These are phyloP conservation scores for Littorina saxatilis DNA, from an alignment of 1,140 invertebrate genomes.

Conservation along the genomic window DNA sequence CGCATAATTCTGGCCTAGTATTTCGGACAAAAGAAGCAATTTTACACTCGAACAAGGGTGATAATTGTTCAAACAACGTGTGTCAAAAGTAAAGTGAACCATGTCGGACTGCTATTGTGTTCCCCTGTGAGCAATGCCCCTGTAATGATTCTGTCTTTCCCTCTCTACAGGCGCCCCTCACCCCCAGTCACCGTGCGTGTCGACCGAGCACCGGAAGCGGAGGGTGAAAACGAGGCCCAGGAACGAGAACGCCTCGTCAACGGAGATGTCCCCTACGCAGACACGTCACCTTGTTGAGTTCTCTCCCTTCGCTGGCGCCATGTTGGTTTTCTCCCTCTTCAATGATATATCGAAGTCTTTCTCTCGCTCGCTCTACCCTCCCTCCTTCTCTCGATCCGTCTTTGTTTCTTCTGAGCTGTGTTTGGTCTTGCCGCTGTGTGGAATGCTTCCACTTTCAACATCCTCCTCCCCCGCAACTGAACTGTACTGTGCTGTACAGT, in stretches of 20 bases:
- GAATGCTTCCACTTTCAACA: no score
- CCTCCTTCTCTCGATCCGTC: not conserved
- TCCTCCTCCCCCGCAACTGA: not conserved
- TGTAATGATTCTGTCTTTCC: not conserved
- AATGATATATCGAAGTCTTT: not conserved
- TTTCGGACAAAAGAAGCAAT: no score
- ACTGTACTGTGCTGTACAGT: no score
- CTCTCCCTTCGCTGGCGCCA: not conserved
- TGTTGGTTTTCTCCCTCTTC: not conserved
- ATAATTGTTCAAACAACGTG: no score
- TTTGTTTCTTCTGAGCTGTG: no score
- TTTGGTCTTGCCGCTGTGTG: no score
- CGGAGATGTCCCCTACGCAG: conserved; percentile 5
- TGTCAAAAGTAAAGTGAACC: no score
- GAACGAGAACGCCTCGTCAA: conserved; percentile 19
- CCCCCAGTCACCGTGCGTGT: conserved; percentile 11
- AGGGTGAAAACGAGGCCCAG: conserved; percentile 12
- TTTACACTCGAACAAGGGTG: no score
- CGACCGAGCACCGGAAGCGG: not conserved
- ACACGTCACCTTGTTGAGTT: not conserved
- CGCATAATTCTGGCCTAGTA: no score
- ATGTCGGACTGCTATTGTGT: no score
- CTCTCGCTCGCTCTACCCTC: not conserved
- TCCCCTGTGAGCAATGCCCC: no score
- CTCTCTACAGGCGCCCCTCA: conserved; percentile 3